phyloP scores from a whole-genome alignment of 2,113 vertebrate genomes.

The Rhinoptilus africanus region DNA sequence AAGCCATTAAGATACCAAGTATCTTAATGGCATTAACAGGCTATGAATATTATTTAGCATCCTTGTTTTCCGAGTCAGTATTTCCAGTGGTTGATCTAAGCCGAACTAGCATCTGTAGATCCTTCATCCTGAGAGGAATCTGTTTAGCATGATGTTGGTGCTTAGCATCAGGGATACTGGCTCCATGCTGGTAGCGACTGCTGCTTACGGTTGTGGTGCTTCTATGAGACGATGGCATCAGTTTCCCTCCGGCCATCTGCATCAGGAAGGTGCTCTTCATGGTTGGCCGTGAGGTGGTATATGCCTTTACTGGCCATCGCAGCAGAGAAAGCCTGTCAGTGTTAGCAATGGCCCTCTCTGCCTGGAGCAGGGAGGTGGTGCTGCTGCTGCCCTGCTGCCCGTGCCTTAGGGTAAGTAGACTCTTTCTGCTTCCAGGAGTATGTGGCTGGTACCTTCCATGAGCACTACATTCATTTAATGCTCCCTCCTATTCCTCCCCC shows the following conservation, averaged over 20 bases:
- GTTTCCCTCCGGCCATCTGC: no score
- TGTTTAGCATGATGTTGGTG: background rate
- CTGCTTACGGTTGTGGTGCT: background rate
- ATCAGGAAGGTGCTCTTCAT: background rate
- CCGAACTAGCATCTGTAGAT: background rate
- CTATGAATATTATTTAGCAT: background rate
- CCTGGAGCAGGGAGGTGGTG: background rate
- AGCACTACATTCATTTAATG: background rate
- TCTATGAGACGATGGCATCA: background rate
- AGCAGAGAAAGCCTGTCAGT: background rate
- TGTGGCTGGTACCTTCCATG: background rate
- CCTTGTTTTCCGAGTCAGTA: background rate
- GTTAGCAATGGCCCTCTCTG: background rate
- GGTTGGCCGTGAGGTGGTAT: background rate
- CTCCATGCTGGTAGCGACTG: background rate
- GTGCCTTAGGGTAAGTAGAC: no score
- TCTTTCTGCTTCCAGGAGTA: background rate
- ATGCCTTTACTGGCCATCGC: accelerated
- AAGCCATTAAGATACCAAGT: background rate
- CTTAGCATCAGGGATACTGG: background rate
- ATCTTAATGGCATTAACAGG: background rate
- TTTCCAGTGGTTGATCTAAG: background rate
- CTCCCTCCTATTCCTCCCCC: no score
- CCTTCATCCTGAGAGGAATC: background rate
- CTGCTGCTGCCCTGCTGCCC: background rate